Percentiles rank a stretch among this genome's conserved stretches.
Evolutionary conservation across 1,140 invertebrate species (phyloP).

Genomic region (Drosophila parvula): DNA sequence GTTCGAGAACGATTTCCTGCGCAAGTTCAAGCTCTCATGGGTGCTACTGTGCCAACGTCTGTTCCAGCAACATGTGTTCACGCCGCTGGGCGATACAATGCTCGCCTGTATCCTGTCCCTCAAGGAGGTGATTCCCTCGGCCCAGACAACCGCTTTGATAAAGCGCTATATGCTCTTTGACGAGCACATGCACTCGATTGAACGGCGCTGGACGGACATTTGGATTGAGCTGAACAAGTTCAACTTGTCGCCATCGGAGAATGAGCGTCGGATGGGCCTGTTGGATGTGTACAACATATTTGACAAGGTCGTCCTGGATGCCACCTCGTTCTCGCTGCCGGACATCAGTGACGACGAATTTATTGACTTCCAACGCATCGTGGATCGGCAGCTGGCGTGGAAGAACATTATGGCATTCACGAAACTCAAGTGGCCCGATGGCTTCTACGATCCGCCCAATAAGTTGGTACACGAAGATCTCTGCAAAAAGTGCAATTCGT

Average conservation of each 20-base stretch:
- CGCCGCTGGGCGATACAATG: constrained; percentile 75
- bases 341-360: constrained; percentile 79
- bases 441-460: constrained; percentile 79
- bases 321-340: constrained; percentile 75
- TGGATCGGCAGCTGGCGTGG: constrained; percentile 80
- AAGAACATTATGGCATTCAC: constrained; percentile 82
- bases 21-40: constrained; percentile 82
- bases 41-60: constrained; percentile 80
- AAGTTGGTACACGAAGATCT: constrained; percentile 74
- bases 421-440: constrained; percentile 79
- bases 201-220: constrained; percentile 78
- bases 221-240: constrained; percentile 81
- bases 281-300: constrained; percentile 82
- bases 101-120: constrained; percentile 78
- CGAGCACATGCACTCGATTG: constrained; percentile 81
- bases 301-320: constrained; percentile 79
- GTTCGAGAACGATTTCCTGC: constrained; percentile 81
- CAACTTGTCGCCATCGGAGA: constrained; percentile 77
- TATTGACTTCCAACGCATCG: constrained; percentile 77
- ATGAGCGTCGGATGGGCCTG: constrained; percentile 73
- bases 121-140: constrained; percentile 71
- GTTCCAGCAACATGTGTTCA: constrained; percentile 83
- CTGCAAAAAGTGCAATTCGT: constrained; percentile 78
- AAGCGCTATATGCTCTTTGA: constrained; percentile 82
- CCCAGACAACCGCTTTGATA: constrained; percentile 70